Base-by-base conservation (phyloP, 2,888 invertebrate species). In the Cephonodes hylas region DNA sequence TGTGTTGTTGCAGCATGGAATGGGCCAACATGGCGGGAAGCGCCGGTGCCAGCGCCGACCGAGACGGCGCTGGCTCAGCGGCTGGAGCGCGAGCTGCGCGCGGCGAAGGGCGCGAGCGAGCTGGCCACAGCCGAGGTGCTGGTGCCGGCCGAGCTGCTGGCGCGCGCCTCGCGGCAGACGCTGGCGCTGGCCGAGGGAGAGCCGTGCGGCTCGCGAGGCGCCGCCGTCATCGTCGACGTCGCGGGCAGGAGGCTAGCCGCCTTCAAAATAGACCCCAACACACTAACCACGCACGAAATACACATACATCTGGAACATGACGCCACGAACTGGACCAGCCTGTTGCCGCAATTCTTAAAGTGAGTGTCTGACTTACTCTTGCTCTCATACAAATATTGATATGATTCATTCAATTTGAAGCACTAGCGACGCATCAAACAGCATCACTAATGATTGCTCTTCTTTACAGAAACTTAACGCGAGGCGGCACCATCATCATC, bases 321-420 rank as follows among this genome's bases (percentile, higher is more conserved):
- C 81, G 95, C 95, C 65, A 95, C 96, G 76, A 96, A 96, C 81
- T 98, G 98, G 98, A 96, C 96, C 74, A 95, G 96, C 76, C 94
- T 96, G 83, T 93, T 98, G 89, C 97, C 97, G 86, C 97, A 97
- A 88, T 96, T 98, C 89, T 94, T 98, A 89, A 97, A 97, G 97
- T 97, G 90, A 96, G 96, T 95, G 70, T 70, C 63, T 15, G 34
- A 25, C 64, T 60, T 42, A 23, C 23, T 61, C 20, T n/a, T 1
- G 3, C 3, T 10, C 13, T 22, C 31, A 22, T 31, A 25, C n/a
- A 20, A 18, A 6, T 2, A 10, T 25, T n/a, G 6, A 44, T 13
- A 7, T 3, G 18, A 23, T 25, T 13, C 10, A 1, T 27, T 10
- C 7, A n/a, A 42, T 22, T 38, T 22, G 1, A 5, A 23, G 38